Evolutionary conservation across 2,113 vertebrate species (phyloP).

Genomic region (Cyprinodon variegatus): DNA sequence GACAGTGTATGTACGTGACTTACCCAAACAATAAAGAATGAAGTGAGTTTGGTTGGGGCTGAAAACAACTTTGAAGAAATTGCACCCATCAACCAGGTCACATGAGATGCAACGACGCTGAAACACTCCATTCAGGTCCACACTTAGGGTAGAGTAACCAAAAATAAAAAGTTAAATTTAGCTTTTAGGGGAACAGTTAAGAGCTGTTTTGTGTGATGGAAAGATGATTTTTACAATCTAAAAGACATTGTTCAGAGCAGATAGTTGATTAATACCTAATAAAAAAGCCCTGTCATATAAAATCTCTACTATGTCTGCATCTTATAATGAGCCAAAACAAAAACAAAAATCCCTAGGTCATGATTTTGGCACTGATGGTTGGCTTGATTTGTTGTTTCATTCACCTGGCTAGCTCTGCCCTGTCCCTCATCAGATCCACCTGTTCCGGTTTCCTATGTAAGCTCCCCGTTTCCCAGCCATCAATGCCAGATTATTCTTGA

Average conservation of each 20-base stretch:
- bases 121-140: slow-evolving; percentile 79
- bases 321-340: background rate
- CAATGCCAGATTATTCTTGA: too few relatives aligned
- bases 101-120: slow-evolving; percentile 83
- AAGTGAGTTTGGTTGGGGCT: slow-evolving; percentile 81
- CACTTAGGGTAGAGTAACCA: slow-evolving; percentile 58
- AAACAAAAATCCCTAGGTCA: background rate
- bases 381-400: too few relatives aligned
- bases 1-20: background rate
- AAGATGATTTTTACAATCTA: background rate
- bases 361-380: too few relatives aligned
- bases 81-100: slow-evolving; percentile 77
- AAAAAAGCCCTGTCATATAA: background rate
- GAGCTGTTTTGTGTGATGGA: background rate
- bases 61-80: slow-evolving; percentile 80
- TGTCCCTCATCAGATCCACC: too few relatives aligned
- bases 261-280: too few relatives aligned
- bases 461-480: too few relatives aligned
- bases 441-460: too few relatives aligned
- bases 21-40: slow-evolving; percentile 82
- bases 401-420: too few relatives aligned
- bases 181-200: background rate
- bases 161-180: slow-evolving; percentile 26
- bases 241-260: too few relatives aligned
- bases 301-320: background rate